Evolutionary conservation across 2,113 vertebrate species (phyloP), one percentile per base, ranked within the genome.

Genomic region (Jaculus jaculus): DNA sequence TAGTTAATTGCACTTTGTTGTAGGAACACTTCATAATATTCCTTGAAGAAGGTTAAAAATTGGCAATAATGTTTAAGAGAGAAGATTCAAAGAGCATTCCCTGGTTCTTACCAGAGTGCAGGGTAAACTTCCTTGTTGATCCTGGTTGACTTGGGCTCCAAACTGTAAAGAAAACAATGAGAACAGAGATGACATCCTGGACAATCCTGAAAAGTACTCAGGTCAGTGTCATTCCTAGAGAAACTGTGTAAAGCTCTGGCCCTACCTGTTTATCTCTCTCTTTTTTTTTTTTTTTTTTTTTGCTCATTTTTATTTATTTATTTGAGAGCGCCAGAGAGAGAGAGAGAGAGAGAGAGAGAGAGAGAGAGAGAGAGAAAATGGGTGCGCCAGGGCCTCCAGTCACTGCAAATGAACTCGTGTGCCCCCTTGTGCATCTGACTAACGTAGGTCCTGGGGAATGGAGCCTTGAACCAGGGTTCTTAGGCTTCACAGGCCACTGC

Each of bases 171-270:
- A 13, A 5, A 23, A 15, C 18, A 92, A 24, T 51, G 28, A 91
- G 75, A 74, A 89, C 91, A 86, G 20, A 16, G 91, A 2, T 54
- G 87, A 89, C 23, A 92, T 17, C 39, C 90, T 72, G 58, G 87
- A 96, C 71, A 90, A 94, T 69, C 32, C 4, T 89, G 80, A 90
- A 97, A 90, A 96, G 17, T 13, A 81, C 74, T 95, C 58, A 85
- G 77, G 93, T 95, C 96, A 94, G 94, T 91, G 8, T 72, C 69
- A 95, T 88, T 71, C 84, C 83, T 93, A 83, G 94, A 96, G 84
- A 28, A 96, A 85, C 68, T 81, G 74, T 85, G 77, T 83, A 86
- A 96, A 78, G 51, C 17, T 96, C 51, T 68, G 15, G 9, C 47
- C 75, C 54, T 54, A 54, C 54, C 15, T 54, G 54, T 54, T 54